Evolutionary conservation across 2,113 vertebrate genomes (phyloP).

Genomic region (Labeo rohita): DNA sequence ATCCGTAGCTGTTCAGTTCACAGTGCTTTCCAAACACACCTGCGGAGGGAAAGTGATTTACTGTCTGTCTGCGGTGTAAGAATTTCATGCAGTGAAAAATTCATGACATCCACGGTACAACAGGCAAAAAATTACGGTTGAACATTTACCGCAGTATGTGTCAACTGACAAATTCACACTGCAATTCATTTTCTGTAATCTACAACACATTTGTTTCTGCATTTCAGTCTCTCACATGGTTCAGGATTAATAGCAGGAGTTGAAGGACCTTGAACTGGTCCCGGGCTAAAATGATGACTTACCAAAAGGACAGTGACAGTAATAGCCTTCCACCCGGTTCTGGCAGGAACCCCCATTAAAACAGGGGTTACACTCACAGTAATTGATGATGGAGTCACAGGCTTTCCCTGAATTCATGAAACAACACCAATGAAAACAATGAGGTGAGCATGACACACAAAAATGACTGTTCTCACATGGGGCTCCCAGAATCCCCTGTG

Average conservation of each 20-base stretch:
- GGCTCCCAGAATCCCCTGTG: conserved; percentile 49
- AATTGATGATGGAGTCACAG: conserved; percentile 93
- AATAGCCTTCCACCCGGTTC: conserved; percentile 90
- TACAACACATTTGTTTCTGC: conserved; percentile 48
- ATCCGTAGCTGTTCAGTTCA: conserved; percentile 96
- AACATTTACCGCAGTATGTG: neutral
- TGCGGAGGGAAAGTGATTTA: conserved; percentile 66
- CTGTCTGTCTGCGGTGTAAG: neutral
- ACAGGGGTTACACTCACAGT: conserved; percentile 98
- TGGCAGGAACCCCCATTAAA: conserved; percentile 98
- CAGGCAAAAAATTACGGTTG: conserved; percentile 20
- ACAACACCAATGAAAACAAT: conserved; percentile 80
- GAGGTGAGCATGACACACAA: conserved; percentile 69
- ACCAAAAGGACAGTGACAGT: conserved; percentile 97
- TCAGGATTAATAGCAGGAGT: conserved; percentile 54
- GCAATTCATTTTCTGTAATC: conserved; percentile 18
- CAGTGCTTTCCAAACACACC: conserved; percentile 98
- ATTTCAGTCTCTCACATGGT: conserved; percentile 3
- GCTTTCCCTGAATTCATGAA: conserved; percentile 89
- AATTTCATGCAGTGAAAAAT: conserved; percentile 13
- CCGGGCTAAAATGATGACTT: conserved; percentile 70
- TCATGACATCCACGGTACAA: conserved; percentile 11
- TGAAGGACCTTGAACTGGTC: conserved; percentile 49
- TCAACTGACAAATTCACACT: conserved; percentile 2
- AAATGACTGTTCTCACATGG: conserved; percentile 48